Evolutionary conservation across 2,888 invertebrate genomes (phyloP), one percentile per base, ranked within the genome.

Genomic region (Rutpela maculata): DNA sequence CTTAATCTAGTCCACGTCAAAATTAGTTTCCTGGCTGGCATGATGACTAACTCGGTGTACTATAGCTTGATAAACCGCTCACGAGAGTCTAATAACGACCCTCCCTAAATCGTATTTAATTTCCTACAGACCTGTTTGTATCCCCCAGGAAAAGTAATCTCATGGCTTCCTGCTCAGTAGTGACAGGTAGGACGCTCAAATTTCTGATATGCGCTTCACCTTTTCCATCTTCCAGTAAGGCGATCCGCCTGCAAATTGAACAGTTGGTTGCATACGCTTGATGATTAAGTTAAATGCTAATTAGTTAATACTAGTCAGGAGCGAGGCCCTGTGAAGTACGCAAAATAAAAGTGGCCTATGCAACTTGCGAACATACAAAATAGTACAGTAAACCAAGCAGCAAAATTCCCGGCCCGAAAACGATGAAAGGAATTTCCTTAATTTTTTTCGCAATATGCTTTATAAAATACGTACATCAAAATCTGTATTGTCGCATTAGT

Each of bases 81-180:
- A 60, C 26, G 18, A 22, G 7, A 15, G 11, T 71, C 50, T 71
- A 62, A 26, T 71, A 70, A 12, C 31, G n/a, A 35, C 55, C 60
- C 12, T 38, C 31, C 15, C 26, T 38, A 35, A 71, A 38, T 31
- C 12, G 63, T n/a, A 72, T 72, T 72, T 55, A 72, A 56, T 63
- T 63, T 63, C 62, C 70, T 81, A 63, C 72, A n/a, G 18, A 91
- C 91, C 91, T 90, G 86, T 91, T 91, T 68, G 89, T 89, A 81
- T 92, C 91, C 66, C 92, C 92, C 56, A 90, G 83, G 76, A 90
- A 89, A 11, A 92, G 87, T 56, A 91, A 86, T 80, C 90, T 87
- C 85, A 91, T 89, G n/a, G 92, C 92, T 82, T 92, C 91, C 80
- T 90, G 88, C 84, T 91, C 91, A 68, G 87, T 89, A 56, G 86